Evolutionary conservation across 2,888 invertebrate genomes (phyloP).

Genomic region (Sycophila texana): DNA sequence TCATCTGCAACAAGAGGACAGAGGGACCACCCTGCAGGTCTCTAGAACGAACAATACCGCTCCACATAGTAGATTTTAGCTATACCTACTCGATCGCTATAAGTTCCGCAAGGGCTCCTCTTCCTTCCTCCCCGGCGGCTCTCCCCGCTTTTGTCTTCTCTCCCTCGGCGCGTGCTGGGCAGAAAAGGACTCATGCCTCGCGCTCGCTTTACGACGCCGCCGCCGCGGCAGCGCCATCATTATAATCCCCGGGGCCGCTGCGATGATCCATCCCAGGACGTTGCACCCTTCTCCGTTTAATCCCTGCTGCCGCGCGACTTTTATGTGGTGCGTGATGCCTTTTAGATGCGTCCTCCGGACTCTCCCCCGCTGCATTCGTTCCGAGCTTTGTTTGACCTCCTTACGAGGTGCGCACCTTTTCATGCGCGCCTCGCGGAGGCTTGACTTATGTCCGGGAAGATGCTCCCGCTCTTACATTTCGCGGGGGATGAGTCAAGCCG

Average conservation of each 20-base stretch:
- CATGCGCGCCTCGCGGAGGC: too few relatives aligned
- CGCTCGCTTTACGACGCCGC: background rate
- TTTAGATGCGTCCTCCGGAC: background rate
- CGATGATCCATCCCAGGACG: constrained; percentile 13
- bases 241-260: constrained; percentile 35
- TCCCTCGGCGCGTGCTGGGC: constrained; percentile 11
- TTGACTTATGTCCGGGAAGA: background rate
- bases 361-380: too few relatives aligned
- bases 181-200: constrained; percentile 4
- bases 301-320: too few relatives aligned
- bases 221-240: constrained; percentile 18
- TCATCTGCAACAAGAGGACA: too few relatives aligned
- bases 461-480: too few relatives aligned
- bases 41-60: background rate
- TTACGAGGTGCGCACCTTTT: background rate
- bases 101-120: background rate
- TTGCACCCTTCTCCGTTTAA: constrained; percentile 25
- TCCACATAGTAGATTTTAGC: background rate
- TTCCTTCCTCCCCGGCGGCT: background rate
- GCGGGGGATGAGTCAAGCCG: background rate
- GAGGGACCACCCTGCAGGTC: background rate
- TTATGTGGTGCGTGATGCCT: constrained; percentile 9
- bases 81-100: background rate
- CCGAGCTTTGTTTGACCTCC: background rate
- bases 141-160: constrained; percentile 9